Evolutionary conservation across 2,113 vertebrate species (phyloP), one percentile per base, ranked within the genome.

Genomic region (Craseonycteris thonglongyai): DNA sequence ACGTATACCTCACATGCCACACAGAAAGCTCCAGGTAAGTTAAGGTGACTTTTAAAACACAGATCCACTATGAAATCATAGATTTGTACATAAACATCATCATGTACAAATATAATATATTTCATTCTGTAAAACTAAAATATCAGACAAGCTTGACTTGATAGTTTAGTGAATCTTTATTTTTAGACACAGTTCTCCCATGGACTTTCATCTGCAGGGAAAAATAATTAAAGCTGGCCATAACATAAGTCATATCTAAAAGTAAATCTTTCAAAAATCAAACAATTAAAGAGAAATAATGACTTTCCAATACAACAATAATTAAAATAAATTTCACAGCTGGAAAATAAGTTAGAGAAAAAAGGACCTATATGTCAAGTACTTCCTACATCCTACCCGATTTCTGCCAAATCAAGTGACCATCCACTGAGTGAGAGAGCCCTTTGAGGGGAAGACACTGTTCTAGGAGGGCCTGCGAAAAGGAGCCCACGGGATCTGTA

Each of bases 301-400:
- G 28, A 63, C 30, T 47, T 45, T 83, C 28, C 33, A 83, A 13
- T 56, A 61, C 63, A 69, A 54, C 22, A 49, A 63, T 16, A 30
- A 42, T 28, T 40, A 58, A 47, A 87, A 40, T 28, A 63, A 75
- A 75, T 47, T 51, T 71, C n/a, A 21, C 35, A 35, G 40, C 6
- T 21, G 30, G 54, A 51, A 66, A 42, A 19, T 9, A 66, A 40
- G 35, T 9, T 35, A 5, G 49, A 58, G 56, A 14, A 22, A 51
- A 22, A 69, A 63, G 35, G 47, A 83, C 26, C 9, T 4, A 19
- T 15, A 42, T 22, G n/a, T 7, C 35, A 21, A 47, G 75, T 14
- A n/a, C 16, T 33, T 28, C 5, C 66, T 15, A 1, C 7, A 26
- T 21, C 1, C 16, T 19, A 14, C 15, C 38, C 24, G n/a, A 0